Conservation (phyloP, 2,797 vertebrate species). For the Myotis planiceps region DNA sequence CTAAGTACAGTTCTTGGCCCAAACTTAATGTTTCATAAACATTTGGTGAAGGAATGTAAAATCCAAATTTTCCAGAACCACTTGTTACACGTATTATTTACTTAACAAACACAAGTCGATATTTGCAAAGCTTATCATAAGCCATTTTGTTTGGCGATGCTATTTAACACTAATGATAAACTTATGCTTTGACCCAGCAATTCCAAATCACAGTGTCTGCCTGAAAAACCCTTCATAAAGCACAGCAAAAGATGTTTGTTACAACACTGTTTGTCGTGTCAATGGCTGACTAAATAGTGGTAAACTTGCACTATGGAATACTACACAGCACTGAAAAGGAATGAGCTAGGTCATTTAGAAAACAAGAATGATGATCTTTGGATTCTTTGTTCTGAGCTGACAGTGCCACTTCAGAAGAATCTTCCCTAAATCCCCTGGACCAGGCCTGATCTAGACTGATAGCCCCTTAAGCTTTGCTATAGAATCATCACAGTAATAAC, state of each 20-base stretch:
- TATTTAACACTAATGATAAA: conserved; percentile 33
- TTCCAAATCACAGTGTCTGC: conserved; percentile 5
- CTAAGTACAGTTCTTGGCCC: neutral
- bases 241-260: neutral
- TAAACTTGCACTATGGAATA: neutral
- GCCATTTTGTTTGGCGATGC: conserved; percentile 49
- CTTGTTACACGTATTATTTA: conserved; percentile 46
- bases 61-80: conserved; percentile 59
- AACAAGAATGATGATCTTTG: neutral
- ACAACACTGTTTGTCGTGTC: neutral
- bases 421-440: neutral
- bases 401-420: neutral
- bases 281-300: neutral
- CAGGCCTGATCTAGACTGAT: neutral
- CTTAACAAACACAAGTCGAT: conserved; percentile 53
- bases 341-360: neutral
- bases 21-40: conserved; percentile 41
- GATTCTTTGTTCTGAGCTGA: neutral
- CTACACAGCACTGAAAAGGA: neutral
- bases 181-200: conserved; percentile 44
- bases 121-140: conserved; percentile 62
- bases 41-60: conserved; percentile 57
- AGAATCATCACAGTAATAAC: neutral
- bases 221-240: neutral
- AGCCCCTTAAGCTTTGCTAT: neutral